These are phyloP conservation scores for Hippasteria phrygiana DNA, from an alignment of 53 echinoderm and acorn worm species.

Conservation along the genomic window DNA sequence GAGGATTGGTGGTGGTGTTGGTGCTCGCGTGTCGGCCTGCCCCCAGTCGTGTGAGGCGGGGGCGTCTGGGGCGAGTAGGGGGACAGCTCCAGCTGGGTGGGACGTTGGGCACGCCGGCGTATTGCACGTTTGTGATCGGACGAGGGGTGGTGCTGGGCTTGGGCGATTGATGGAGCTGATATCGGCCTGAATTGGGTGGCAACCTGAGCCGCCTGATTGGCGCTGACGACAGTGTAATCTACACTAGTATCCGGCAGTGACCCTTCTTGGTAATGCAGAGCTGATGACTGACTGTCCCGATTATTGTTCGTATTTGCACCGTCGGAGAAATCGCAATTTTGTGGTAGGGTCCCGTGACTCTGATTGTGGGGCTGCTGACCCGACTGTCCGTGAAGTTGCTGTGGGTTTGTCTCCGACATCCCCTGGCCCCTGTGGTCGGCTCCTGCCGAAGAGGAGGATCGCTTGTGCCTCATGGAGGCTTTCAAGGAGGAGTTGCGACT, in stretches of 20 bases:
- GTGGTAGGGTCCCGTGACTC: background rate
- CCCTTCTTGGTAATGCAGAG: constrained; percentile 53
- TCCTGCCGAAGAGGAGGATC: constrained; percentile 64
- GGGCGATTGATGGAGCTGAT: constrained; percentile 50
- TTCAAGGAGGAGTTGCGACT: constrained; percentile 88
- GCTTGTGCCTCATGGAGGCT: constrained; percentile 74
- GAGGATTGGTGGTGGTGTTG: constrained; percentile 5
- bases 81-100: constrained; percentile 60
- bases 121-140: constrained; percentile 81
- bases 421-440: constrained; percentile 50
- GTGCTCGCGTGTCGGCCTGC: constrained; percentile 1
- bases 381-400: constrained; percentile 13
- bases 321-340: constrained; percentile 5
- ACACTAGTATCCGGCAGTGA: constrained; percentile 71
- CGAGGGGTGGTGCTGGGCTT: constrained; percentile 12
- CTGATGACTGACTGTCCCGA: constrained; percentile 31
- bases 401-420: constrained; percentile 17
- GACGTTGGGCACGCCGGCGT: constrained; percentile 53
- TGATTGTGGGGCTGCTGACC: background rate
- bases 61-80: constrained; percentile 54
- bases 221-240: constrained; percentile 58
- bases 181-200: constrained; percentile 68
- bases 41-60: constrained; percentile 38
- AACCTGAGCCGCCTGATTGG: constrained; percentile 20
- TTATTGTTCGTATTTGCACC: constrained; percentile 39